These are phyloP conservation scores for Macropis europaea DNA, from an alignment of 2,888 invertebrate genomes.

Conservation along the genomic window DNA sequence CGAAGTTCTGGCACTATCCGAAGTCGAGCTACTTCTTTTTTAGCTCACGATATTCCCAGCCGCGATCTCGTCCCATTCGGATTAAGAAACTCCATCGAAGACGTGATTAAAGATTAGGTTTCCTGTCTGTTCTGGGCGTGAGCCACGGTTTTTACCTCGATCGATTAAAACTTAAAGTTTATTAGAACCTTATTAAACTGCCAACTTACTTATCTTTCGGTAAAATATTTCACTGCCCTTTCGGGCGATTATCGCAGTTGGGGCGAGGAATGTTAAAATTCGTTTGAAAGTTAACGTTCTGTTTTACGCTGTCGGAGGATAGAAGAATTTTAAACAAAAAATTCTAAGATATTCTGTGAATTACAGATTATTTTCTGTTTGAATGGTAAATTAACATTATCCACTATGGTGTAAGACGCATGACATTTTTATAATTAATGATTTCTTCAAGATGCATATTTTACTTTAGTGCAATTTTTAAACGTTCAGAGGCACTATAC, in stretches of 20 bases:
- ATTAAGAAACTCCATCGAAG: slow-evolving; percentile 63
- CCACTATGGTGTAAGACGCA: too few species aligned
- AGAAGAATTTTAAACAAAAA: too few species aligned
- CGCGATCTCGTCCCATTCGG: slow-evolving; percentile 47
- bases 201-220: slow-evolving; percentile 22
- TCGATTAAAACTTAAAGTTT: slow-evolving; percentile 59
- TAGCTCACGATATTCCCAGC: slow-evolving; percentile 49
- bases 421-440: too few species aligned
- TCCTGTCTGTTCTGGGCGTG: slow-evolving; percentile 29
- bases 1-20: slow-evolving; percentile 47
- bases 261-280: not conserved
- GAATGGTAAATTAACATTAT: too few species aligned
- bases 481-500: too few species aligned
- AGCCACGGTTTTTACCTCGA: slow-evolving; percentile 42
- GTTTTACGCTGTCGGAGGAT: too few species aligned
- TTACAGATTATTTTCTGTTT: too few species aligned
- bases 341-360: too few species aligned
- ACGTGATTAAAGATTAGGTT: slow-evolving; percentile 62
- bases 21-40: slow-evolving; percentile 44
- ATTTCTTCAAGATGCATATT: too few species aligned
- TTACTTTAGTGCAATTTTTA: too few species aligned
- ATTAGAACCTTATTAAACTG: slow-evolving; percentile 57
- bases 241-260: not conserved
- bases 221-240: slow-evolving; percentile 10
- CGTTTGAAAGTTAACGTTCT: too few species aligned